phyloP scores from a whole-genome alignment of 1,140 invertebrate genomes.

The Caenorhabditis briggsae region DNA sequence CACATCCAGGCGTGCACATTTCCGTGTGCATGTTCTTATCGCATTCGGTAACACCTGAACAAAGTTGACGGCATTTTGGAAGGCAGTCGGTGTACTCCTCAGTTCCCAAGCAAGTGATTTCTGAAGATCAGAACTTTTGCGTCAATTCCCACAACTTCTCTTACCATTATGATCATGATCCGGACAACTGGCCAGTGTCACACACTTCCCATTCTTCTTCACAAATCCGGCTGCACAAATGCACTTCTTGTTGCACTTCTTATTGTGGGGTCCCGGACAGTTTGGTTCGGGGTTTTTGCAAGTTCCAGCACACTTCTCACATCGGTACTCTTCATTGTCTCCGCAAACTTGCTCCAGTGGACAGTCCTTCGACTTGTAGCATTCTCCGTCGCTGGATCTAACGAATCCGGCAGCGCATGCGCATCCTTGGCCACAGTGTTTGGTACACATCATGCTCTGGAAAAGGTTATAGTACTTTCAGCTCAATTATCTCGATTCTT shows the following conservation, averaged over 20 bases:
- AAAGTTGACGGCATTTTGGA: conserved; percentile 34
- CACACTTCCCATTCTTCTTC: conserved; percentile 36
- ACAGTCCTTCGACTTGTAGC: conserved; percentile 20
- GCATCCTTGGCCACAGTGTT: conserved; percentile 18
- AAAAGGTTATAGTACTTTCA: too few relatives aligned
- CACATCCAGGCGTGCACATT: conserved; percentile 47
- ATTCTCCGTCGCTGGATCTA: background rate
- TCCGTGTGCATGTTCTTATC: conserved; percentile 1
- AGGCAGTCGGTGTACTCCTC: conserved; percentile 55
- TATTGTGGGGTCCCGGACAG: conserved; percentile 7
- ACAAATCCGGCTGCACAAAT: conserved; percentile 48
- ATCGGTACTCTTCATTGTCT: background rate
- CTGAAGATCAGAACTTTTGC: background rate
- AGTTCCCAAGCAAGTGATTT: background rate
- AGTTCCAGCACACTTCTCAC: conserved; percentile 40
- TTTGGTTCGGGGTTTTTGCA: conserved; percentile 36
- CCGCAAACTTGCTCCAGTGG: conserved; percentile 21
- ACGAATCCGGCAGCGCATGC: background rate
- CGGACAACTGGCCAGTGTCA: conserved; percentile 34
- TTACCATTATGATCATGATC: conserved; percentile 26
- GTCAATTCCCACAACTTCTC: too few relatives aligned
- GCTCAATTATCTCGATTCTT: too few relatives aligned
- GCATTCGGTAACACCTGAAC: conserved; percentile 32
- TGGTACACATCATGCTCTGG: conserved; percentile 21
- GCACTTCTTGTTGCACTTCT: conserved; percentile 30